Evolutionary conservation across 2,113 vertebrate genomes (phyloP).

Genomic region (Grammomys surdaster): DNA sequence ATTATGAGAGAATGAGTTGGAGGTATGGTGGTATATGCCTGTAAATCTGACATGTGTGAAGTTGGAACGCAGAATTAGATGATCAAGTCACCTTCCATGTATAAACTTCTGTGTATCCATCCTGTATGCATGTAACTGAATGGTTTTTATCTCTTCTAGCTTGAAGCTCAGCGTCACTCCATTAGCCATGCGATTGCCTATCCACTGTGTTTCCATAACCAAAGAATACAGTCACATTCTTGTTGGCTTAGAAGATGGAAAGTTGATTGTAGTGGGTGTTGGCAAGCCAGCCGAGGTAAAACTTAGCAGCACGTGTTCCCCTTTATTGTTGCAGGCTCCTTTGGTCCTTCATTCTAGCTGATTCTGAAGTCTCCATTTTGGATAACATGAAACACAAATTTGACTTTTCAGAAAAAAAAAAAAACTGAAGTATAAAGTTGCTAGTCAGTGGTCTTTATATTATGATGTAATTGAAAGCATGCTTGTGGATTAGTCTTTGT

Average conservation of each 20-base stretch:
- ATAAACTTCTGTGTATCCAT: slow-evolving; percentile 41
- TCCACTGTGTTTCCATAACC: slow-evolving; percentile 94
- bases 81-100: slow-evolving; percentile 40
- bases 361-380: slow-evolving; percentile 90
- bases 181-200: slow-evolving; percentile 94
- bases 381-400: slow-evolving; percentile 90
- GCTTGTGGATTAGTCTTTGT: neutral
- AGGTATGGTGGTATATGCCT: neutral
- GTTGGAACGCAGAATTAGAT: slow-evolving; percentile 11
- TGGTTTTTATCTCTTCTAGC: slow-evolving; percentile 87
- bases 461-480: slow-evolving; percentile 44
- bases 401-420: slow-evolving; percentile 79
- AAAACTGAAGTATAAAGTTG: slow-evolving; percentile 15
- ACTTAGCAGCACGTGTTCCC: slow-evolving; percentile 91
- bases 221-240: slow-evolving; percentile 97
- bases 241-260: slow-evolving; percentile 96
- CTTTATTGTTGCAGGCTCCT: slow-evolving; percentile 88
- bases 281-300: slow-evolving; percentile 99
- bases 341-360: slow-evolving; percentile 89
- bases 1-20: neutral
- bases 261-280: slow-evolving; percentile 97
- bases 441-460: slow-evolving; percentile 59
- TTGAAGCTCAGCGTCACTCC: slow-evolving; percentile 91
- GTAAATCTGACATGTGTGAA: slow-evolving; percentile 46
- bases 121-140: slow-evolving; percentile 36